Evolutionary conservation across 1,140 invertebrate species (phyloP).

Genomic region (Sesamia nonagrioides): DNA sequence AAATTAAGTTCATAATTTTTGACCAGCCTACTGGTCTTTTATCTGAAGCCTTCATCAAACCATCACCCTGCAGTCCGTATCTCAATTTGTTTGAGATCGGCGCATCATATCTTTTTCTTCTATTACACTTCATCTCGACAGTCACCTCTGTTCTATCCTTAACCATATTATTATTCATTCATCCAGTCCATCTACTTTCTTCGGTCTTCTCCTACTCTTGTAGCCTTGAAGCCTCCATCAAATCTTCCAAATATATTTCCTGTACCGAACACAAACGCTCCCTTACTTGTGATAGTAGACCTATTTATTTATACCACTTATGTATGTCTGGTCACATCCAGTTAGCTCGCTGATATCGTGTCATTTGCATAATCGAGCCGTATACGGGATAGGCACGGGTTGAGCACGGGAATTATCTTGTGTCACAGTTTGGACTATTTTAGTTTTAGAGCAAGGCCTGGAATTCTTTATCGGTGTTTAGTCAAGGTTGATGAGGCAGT

Average conservation of each 20-base stretch:
- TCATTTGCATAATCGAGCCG: constrained; percentile 44
- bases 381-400: constrained; percentile 24
- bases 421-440: constrained; percentile 37
- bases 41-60: too few species aligned
- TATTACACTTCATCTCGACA: too few species aligned
- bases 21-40: too few species aligned
- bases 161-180: too few species aligned
- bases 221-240: too few species aligned
- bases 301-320: neutral
- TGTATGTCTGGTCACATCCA: neutral
- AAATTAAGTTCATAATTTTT: too few species aligned
- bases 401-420: constrained; percentile 28
- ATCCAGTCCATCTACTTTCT: too few species aligned
- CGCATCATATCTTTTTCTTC: too few species aligned
- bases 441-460: neutral
- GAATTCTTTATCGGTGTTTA: constrained; percentile 14
- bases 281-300: neutral
- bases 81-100: too few species aligned
- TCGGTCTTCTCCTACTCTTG: too few species aligned
- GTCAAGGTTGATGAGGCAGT: neutral
- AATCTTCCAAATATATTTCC: neutral
- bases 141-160: too few species aligned
- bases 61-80: too few species aligned
- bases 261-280: neutral
- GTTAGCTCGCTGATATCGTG: constrained; percentile 39